These are phyloP conservation scores for Andrena trimmerana DNA, from an alignment of 2,888 invertebrate genomes.

Conservation along the genomic window DNA sequence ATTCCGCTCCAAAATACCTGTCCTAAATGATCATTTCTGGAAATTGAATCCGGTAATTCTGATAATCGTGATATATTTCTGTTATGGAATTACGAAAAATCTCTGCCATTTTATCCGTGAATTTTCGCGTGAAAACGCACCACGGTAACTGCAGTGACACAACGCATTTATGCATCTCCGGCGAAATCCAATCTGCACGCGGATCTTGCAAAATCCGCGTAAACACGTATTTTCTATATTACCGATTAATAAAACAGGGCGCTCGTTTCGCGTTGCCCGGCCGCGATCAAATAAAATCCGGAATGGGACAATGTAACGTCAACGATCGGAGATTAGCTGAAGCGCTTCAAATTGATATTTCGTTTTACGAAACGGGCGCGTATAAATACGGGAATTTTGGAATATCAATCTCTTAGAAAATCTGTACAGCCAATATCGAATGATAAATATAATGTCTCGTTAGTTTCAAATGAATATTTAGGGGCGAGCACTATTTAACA, in stretches of 20 bases:
- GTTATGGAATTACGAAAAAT: neutral
- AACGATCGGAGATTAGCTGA: neutral
- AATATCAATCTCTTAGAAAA: neutral
- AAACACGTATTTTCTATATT: conserved; percentile 37
- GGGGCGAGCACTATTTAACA: too few relatives aligned
- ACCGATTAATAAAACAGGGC: conserved; percentile 25
- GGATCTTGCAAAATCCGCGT: conserved; percentile 26
- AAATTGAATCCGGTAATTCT: neutral
- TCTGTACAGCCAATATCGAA: neutral
- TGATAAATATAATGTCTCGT: too few relatives aligned
- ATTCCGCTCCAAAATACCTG: neutral
- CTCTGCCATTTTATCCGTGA: conserved; percentile 5
- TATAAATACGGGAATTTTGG: neutral
- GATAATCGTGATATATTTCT: conserved; percentile 18
- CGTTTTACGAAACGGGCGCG: neutral
- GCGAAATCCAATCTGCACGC: conserved; percentile 38
- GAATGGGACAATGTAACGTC: neutral
- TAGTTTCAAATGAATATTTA: too few relatives aligned
- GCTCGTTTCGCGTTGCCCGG: neutral
- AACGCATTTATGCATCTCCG: conserved; percentile 30
- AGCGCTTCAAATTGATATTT: neutral
- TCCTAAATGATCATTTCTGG: neutral
- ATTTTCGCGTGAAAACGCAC: conserved; percentile 4
- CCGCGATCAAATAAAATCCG: conserved; percentile 17
- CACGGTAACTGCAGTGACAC: conserved; percentile 18